Evolutionary conservation across 2,797 vertebrate genomes (phyloP), one percentile per base, ranked within the genome.

Genomic region (Paramormyrops hopkinsi): DNA sequence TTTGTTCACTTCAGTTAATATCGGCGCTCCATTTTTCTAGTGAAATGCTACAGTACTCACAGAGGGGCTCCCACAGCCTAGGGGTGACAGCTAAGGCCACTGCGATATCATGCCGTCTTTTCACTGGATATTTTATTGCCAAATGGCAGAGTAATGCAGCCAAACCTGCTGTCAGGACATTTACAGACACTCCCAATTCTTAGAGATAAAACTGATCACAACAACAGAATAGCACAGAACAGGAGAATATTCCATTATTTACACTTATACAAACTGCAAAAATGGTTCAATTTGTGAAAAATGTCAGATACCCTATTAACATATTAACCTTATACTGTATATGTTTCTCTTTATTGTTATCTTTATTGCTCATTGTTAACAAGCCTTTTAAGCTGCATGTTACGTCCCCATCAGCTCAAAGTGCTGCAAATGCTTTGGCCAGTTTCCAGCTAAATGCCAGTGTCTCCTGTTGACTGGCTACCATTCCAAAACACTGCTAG

Each of bases 1-100:
- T 90, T 93, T 91, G 90, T 91, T 90, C 89, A 65, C 93, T 91
- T 92, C 92, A 92, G 92, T 94, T 94, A 94, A 95, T 95, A 94
- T 93, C 92, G 91, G 90, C 90, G 84, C 92, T 92, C 92, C 92
- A 91, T 94, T 93, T 95, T 93, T 92, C 86, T 91, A 83, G 41
- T 83, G 37, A 6, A 8, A 83, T 7, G 44, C 79, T 2, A 12
- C 19, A 48, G 82, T 22, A 50, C 44, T 84, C 19, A 46, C 44
- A 48, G 46, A 4, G 41, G 19, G 12, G 22, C 82, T 50, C 22
- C 37, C 46, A 9, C 46, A 51, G 41, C 19, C 19, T 84, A n/a
- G 19, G 41, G 82, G 46, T 50, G 82, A 44, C 14, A 41, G 73
- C 19, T 50, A 50, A 48, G 46, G 46, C 41, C 41, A 84, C 19